Percentiles rank a stretch among this genome's conserved stretches.
Conservation (phyloP, 37 sponge, comb jelly and placozoan species). For the Oopsacas minuta region DNA sequence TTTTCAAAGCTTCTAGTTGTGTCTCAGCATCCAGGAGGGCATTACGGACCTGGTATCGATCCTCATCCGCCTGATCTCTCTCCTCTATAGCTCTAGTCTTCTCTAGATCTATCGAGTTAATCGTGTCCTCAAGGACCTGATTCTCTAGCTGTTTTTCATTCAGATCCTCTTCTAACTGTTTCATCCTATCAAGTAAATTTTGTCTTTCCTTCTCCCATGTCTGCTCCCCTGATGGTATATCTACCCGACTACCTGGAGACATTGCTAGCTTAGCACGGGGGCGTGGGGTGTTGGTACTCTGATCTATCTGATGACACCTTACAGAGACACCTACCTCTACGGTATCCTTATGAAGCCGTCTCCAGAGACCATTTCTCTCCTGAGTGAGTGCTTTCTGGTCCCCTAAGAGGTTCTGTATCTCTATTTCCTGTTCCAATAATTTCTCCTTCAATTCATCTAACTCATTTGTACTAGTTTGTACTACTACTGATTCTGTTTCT, state of each 20-base stretch:
- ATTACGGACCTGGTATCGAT: too few species aligned
- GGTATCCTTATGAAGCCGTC: not conserved
- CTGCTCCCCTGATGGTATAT: not conserved
- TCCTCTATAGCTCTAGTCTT: not conserved
- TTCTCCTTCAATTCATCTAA: not conserved
- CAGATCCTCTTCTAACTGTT: not conserved
- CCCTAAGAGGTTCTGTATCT: not conserved
- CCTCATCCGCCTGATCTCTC: not conserved
- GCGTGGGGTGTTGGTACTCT: not conserved
- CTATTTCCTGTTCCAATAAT: not conserved
- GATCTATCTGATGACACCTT: not conserved
- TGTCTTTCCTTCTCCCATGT: not conserved
- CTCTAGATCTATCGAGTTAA: not conserved
- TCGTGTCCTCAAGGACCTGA: not conserved
- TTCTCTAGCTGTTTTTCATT: not conserved
- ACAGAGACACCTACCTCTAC: constrained; percentile 2
- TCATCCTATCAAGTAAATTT: not conserved
- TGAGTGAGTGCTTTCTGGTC: not conserved
- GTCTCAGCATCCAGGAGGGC: not conserved
- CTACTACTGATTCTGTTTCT: not conserved
- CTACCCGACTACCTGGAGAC: not conserved
- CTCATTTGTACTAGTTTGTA: not conserved
- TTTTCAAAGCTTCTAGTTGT: not conserved
- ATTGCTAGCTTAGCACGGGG: not conserved
- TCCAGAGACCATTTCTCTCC: not conserved